These are phyloP conservation scores for Poecilia latipinna DNA, from an alignment of 2,113 vertebrate species.

Conservation along the genomic window DNA sequence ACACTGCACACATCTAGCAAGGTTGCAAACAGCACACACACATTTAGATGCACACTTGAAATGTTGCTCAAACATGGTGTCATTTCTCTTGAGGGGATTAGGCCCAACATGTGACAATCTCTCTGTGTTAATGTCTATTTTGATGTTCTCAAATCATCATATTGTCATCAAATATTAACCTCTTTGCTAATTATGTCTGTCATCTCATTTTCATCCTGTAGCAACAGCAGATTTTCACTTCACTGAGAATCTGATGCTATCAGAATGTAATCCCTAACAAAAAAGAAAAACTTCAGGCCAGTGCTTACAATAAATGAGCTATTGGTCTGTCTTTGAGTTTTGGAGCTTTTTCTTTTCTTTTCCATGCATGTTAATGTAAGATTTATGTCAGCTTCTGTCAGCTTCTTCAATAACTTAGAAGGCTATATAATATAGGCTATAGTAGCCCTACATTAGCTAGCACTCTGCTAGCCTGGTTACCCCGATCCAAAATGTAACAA, in stretches of 20 bases:
- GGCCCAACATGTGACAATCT: background rate
- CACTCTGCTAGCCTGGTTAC: too few species aligned
- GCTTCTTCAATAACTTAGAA: background rate
- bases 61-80: background rate
- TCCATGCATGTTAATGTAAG: background rate
- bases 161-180: background rate
- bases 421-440: background rate
- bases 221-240: background rate
- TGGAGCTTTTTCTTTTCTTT: too few species aligned
- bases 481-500: background rate
- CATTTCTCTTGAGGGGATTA: slow-evolving; percentile 1
- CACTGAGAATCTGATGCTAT: too few species aligned
- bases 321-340: too few species aligned
- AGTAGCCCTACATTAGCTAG: background rate
- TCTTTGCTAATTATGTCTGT: slow-evolving; percentile 1
- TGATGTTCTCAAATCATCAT: background rate
- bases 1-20: background rate
- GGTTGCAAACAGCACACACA: background rate
- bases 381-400: background rate
- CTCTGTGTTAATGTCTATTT: background rate
- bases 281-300: background rate
- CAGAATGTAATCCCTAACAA: background rate
- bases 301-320: too few species aligned
- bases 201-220: background rate
- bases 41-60: background rate